phyloP scores from a whole-genome alignment of 2,888 invertebrate species.

The Drosophila ezoana region DNA sequence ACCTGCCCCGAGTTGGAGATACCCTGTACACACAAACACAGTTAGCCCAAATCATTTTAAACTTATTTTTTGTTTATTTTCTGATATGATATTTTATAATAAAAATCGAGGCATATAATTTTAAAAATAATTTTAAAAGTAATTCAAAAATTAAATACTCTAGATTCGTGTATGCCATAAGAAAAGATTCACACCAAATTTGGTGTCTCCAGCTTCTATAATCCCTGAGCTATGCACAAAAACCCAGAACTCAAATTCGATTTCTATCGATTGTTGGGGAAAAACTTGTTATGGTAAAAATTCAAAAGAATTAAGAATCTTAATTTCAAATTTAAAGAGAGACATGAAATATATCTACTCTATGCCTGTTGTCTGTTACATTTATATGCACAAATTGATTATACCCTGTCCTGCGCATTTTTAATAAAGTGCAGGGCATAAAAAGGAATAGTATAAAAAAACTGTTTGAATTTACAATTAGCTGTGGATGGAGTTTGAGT shows the following conservation, averaged over 20 bases:
- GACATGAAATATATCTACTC: not conserved
- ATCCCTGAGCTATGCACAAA: not conserved
- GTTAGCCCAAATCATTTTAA: not conserved
- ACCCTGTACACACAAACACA: not conserved
- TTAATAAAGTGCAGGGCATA: not conserved
- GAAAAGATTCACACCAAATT: no score
- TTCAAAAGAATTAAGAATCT: no score
- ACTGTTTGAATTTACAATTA: slow-evolving; percentile 80
- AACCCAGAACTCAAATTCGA: no score
- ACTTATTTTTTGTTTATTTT: not conserved
- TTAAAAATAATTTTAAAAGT: no score
- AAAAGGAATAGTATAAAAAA: slow-evolving; percentile 37
- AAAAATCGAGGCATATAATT: no score
- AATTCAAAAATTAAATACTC: no score
- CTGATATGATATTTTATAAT: not conserved
- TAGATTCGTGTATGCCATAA: no score
- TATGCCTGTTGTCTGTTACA: not conserved
- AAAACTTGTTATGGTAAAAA: no score
- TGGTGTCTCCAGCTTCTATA: not conserved
- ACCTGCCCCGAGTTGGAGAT: not conserved
- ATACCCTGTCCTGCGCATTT: not conserved
- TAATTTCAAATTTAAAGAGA: not conserved
- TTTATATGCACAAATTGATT: not conserved
- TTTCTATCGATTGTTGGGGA: no score
- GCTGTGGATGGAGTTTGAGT: slow-evolving; percentile 53